Evolutionary conservation across 2,888 invertebrate genomes (phyloP).

Genomic region (Eupithecia insigniata): DNA sequence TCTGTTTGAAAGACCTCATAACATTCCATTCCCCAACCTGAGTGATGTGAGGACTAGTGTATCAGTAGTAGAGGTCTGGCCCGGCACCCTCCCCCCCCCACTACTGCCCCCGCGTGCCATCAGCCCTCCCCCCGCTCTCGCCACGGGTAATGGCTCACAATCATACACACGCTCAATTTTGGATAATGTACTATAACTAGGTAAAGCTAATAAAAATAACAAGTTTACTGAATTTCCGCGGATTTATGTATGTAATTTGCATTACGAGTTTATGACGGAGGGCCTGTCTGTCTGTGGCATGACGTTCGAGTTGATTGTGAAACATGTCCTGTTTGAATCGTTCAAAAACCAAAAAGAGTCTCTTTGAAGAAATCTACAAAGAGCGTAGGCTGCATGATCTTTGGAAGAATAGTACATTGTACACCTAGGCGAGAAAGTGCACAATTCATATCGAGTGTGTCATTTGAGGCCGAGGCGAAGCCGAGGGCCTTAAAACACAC

Average conservation of each 20-base stretch:
- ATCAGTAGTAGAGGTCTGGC: neutral
- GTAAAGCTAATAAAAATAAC: neutral
- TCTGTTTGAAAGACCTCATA: neutral
- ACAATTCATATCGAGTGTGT: no score
- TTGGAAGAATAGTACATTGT: no score
- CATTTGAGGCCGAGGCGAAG: no score
- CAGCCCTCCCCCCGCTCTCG: neutral
- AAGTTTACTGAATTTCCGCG: neutral
- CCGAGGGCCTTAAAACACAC: no score
- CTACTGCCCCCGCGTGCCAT: neutral
- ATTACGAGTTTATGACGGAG: no score
- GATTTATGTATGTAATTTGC: slow-evolving; percentile 6
- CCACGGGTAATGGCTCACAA: neutral
- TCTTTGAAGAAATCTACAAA: no score
- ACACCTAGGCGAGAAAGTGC: no score
- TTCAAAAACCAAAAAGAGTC: neutral
- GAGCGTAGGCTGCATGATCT: no score
- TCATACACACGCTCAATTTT: neutral
- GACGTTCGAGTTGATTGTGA: neutral
- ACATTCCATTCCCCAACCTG: neutral
- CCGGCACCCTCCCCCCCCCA: neutral
- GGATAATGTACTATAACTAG: neutral
- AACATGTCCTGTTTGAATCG: neutral
- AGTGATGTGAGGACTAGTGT: neutral
- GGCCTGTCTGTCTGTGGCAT: no score